Conservation (phyloP, 2,888 invertebrate genomes). For the Carabus problematicus region DNA sequence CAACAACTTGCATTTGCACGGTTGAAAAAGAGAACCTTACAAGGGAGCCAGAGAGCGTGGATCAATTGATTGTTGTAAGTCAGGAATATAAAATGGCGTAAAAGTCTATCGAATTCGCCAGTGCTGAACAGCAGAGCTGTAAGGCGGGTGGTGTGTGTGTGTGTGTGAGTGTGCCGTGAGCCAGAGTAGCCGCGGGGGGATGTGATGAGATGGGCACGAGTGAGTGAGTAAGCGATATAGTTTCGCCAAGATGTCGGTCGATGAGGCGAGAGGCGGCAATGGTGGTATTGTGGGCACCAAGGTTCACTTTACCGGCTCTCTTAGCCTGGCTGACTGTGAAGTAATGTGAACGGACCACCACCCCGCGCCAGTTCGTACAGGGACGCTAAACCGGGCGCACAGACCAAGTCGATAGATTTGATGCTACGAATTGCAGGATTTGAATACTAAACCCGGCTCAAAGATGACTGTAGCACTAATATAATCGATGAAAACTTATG, state of each 20-base stretch:
- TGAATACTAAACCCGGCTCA: too few species aligned
- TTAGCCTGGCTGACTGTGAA: background rate
- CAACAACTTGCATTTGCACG: too few species aligned
- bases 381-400: background rate
- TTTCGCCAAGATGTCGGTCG: slow-evolving; percentile 17
- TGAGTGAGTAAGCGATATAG: background rate
- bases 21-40: too few species aligned
- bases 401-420: too few species aligned
- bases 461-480: too few species aligned
- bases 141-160: background rate
- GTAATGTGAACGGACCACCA: background rate
- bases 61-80: background rate
- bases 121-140: background rate
- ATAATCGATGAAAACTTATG: too few species aligned
- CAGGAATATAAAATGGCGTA: background rate
- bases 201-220: slow-evolving; percentile 5
- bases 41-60: too few species aligned
- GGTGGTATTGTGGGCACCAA: slow-evolving; percentile 8
- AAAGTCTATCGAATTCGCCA: background rate
- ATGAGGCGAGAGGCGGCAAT: background rate
- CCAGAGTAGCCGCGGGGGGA: background rate
- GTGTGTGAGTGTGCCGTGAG: too few species aligned
- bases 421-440: too few species aligned
- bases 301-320: slow-evolving; percentile 5
- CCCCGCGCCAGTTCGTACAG: background rate